Base-by-base conservation (phyloP, 2,888 invertebrate genomes). In the Lydus trimaculatus region DNA sequence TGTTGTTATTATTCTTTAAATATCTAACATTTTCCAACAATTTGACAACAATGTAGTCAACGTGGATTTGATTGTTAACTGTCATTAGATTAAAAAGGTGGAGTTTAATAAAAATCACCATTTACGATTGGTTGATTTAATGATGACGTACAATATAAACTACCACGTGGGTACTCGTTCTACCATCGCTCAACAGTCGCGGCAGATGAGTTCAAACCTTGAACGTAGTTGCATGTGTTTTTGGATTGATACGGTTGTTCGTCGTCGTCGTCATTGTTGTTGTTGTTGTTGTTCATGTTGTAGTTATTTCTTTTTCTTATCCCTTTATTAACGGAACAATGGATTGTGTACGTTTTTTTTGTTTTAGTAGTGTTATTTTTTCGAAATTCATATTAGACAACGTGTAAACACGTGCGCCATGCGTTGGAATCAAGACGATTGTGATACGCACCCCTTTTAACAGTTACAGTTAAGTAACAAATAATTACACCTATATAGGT, bases 81-180 rank as follows among this genome's bases (percentile, higher is more conserved):
- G 81, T 81, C 81, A 70, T 43, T 25, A 43, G 56, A 23, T 59
- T 39, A 13, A 15, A 33, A 71, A 82, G 83, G 74, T 81, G 78
- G 73, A 75, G 71, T 33, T 72, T 58, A 60, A 25, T 15, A 31
- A 9, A 69, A 69, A 64, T 8, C 31, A 20, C 20, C 36, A 52
- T 20, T 58, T 48, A 11, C 63, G 63, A 79, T 81, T 82, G 79
- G 80, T 60, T 31, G 64, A 58, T 66, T 65, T 56, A 25, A 11
- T 31, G 60, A 74, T 83, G 82, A 83, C 82, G 83, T 83, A 76
- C 75, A 1, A n/a, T 72, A 76, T 75, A 78, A 79, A 78, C 78
- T 77, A 82, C 83, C 83, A 83, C 83, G 83, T 83, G 83, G 82
- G 69, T 74, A 69, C 75, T 77, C 77, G 79, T 28, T 76, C 76